Evolutionary conservation across 2,888 invertebrate genomes (phyloP).

Genomic region (Dilophus febrilis): DNA sequence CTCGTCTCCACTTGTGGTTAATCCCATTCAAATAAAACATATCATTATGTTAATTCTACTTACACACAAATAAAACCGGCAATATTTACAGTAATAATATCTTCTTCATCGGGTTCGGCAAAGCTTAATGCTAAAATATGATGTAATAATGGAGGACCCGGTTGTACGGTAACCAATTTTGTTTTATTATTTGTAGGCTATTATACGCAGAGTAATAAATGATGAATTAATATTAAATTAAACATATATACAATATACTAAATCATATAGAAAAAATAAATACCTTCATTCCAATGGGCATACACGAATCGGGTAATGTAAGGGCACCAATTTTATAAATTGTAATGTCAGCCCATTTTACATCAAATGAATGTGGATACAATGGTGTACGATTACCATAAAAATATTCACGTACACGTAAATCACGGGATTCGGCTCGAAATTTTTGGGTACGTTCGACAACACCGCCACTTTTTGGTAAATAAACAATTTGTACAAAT

Average conservation of each 20-base stretch:
- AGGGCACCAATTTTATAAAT: slow-evolving; percentile 92
- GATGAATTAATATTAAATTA: too few species aligned
- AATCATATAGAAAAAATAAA: neutral
- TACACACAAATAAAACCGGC: slow-evolving; percentile 87
- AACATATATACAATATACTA: neutral
- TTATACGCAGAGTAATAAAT: too few species aligned
- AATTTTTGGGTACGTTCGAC: slow-evolving; percentile 64
- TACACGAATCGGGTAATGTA: slow-evolving; percentile 81
- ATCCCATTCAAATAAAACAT: too few species aligned
- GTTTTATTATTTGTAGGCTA: slow-evolving; percentile 67
- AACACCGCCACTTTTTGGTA: slow-evolving; percentile 94
- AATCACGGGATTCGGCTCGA: slow-evolving; percentile 60
- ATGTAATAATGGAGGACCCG: slow-evolving; percentile 62
- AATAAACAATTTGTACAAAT: slow-evolving; percentile 78
- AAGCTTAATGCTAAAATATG: slow-evolving; percentile 80
- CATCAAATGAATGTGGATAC: slow-evolving; percentile 89
- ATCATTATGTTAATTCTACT: too few species aligned
- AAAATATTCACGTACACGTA: slow-evolving; percentile 81
- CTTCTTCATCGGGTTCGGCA: slow-evolving; percentile 65
- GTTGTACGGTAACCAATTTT: slow-evolving; percentile 66
- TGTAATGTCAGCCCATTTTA: slow-evolving; percentile 76
- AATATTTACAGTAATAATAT: slow-evolving; percentile 72
- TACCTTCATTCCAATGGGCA: slow-evolving; percentile 89
- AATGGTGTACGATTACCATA: slow-evolving; percentile 70
- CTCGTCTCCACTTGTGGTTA: too few species aligned